phyloP scores from a whole-genome alignment of 2,113 vertebrate species.

The Passer domesticus region DNA sequence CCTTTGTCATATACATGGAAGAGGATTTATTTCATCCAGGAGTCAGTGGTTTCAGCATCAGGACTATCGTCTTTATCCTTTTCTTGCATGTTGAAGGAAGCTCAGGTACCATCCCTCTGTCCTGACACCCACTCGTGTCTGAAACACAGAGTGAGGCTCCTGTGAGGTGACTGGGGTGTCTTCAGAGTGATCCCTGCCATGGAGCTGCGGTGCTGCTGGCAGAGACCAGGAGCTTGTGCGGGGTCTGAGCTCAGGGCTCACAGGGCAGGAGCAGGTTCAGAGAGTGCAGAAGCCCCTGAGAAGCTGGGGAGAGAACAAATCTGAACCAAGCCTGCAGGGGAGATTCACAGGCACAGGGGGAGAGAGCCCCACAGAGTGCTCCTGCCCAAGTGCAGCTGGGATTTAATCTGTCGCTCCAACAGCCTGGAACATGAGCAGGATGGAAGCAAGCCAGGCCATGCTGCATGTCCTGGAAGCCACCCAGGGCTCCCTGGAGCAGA shows the following conservation, averaged over 20 bases:
- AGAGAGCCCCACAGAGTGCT: background rate
- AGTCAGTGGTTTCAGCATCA: background rate
- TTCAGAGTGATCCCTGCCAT: rapidly evolving
- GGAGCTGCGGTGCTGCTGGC: background rate
- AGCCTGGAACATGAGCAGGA: background rate
- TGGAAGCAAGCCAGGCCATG: background rate
- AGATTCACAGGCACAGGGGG: background rate
- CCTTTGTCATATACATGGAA: background rate
- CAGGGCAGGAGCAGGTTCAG: background rate
- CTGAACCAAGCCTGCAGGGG: background rate
- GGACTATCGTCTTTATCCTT: background rate
- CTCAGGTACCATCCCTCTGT: background rate
- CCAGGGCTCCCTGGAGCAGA: background rate
- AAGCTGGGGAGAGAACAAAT: background rate
- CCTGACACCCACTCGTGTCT: background rate
- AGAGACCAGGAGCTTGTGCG: background rate
- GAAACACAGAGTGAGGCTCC: background rate
- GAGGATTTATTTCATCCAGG: background rate
- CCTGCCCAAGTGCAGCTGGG: background rate
- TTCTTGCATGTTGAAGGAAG: background rate
- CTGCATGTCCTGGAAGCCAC: background rate
- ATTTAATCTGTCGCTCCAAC: background rate
- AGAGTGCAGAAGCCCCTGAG: background rate
- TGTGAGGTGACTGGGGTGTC: rapidly evolving
- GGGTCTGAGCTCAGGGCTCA: background rate